These are phyloP conservation scores for Branchellion lobata DNA, from an alignment of 2,888 invertebrate species.

Conservation along the genomic window DNA sequence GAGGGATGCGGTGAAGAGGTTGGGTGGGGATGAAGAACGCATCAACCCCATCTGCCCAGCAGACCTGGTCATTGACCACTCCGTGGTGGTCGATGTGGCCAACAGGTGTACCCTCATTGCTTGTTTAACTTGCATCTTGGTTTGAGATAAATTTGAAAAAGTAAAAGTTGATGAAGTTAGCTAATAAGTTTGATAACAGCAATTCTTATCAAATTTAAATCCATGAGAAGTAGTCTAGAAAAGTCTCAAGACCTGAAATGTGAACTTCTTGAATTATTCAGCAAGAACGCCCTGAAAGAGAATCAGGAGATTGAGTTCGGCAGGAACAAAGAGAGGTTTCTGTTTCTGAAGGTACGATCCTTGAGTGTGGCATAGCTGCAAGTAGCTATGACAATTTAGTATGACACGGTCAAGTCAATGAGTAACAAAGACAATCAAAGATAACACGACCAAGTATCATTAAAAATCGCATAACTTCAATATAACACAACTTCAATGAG, in stretches of 20 bases:
- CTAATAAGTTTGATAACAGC: not conserved
- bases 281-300: conserved; percentile 72
- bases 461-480: no score
- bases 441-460: no score
- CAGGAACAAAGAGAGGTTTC: conserved; percentile 90
- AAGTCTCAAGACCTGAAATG: no score
- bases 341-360: conserved; percentile 80
- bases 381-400: no score
- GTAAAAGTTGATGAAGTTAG: not conserved
- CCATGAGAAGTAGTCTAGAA: no score
- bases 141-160: not conserved
- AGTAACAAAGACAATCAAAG: no score
- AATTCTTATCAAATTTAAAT: not conserved
- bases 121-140: not conserved
- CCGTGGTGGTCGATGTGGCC: conserved; percentile 91
- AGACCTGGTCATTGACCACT: conserved; percentile 96
- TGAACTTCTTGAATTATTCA: no score
- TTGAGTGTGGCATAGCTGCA: no score
- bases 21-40: conserved; percentile 84
- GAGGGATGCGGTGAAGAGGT: conserved; percentile 84
- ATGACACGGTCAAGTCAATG: no score
- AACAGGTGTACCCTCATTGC: conserved; percentile 65
- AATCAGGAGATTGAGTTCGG: conserved; percentile 93
- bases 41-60: conserved; percentile 97
- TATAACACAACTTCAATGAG: no score